Percentiles rank a stretch among this genome's conserved stretches.
Conservation (phyloP, 2,888 invertebrate species). For the Petrolisthes manimaculis region DNA sequence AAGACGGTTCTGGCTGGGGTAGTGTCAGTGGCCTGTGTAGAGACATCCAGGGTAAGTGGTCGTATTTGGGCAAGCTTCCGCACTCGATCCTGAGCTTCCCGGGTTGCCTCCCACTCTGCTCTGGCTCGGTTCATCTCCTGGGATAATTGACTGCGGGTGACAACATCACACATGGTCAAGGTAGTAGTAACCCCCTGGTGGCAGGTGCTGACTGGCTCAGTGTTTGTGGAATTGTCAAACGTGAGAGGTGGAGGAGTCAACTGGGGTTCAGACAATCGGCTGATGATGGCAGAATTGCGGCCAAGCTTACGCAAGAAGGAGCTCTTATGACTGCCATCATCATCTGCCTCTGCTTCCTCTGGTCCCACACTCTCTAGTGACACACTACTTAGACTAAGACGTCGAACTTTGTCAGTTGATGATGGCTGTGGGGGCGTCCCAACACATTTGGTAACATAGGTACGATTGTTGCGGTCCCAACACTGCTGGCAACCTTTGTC, state of each 20-base stretch:
- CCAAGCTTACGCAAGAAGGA: conserved; percentile 57
- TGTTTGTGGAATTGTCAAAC: conserved; percentile 66
- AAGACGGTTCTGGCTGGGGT: conserved; percentile 22
- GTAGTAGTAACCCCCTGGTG: conserved; percentile 43
- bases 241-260: conserved; percentile 63
- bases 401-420: conserved; percentile 20
- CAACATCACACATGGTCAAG: conserved; percentile 36
- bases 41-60: conserved; percentile 48
- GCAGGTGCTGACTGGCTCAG: conserved; percentile 48
- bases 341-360: conserved; percentile 39
- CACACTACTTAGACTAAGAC: conserved; percentile 38
- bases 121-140: conserved; percentile 27
- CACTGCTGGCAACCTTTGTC: conserved; percentile 51
- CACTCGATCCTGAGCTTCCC: background rate
- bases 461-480: conserved; percentile 41
- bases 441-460: conserved; percentile 41
- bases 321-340: conserved; percentile 46
- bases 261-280: conserved; percentile 62
- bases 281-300: conserved; percentile 64
- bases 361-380: conserved; percentile 45
- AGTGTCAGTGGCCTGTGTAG: conserved; percentile 32
- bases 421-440: conserved; percentile 34
- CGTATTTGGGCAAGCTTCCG: conserved; percentile 12
- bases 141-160: conserved; percentile 47
- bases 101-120: conserved; percentile 32